Percentiles rank a stretch among this genome's conserved stretches.
Evolutionary conservation across 2,888 invertebrate species (phyloP).

Genomic region (Bombylius major): DNA sequence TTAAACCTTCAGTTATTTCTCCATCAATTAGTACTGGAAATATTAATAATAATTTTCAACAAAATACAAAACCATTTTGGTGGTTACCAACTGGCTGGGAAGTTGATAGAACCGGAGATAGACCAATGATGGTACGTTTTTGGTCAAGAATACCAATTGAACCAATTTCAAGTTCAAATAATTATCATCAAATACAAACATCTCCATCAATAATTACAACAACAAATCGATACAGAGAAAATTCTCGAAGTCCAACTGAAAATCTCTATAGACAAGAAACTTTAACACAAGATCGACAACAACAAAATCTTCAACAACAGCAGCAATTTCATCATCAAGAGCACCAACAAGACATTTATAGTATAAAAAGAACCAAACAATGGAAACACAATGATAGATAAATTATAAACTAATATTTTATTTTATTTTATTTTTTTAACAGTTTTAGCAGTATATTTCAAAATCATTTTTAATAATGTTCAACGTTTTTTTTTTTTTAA

Average conservation of each 20-base stretch:
- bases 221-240: slow-evolving; percentile 11
- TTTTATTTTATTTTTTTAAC: too few species aligned
- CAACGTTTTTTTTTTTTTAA: too few species aligned
- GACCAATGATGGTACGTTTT: slow-evolving; percentile 28
- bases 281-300: slow-evolving; percentile 9
- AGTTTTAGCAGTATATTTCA: too few species aligned
- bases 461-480: too few species aligned
- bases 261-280: slow-evolving; percentile 12
- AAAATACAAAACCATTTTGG: slow-evolving; percentile 26
- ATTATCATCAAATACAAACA: background rate
- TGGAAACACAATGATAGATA: slow-evolving; percentile 7
- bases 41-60: background rate
- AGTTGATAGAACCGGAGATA: slow-evolving; percentile 23
- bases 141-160: slow-evolving; percentile 22
- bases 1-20: slow-evolving; percentile 11
- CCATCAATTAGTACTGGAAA: slow-evolving; percentile 2
- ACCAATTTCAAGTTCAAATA: background rate
- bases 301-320: background rate
- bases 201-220: background rate
- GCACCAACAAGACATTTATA: background rate
- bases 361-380: slow-evolving; percentile 3
- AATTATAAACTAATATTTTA: background rate
- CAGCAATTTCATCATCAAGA: background rate
- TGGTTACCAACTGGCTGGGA: slow-evolving; percentile 34
- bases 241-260: slow-evolving; percentile 14